Evolutionary conservation across 2,113 vertebrate genomes (phyloP).

Genomic region (Microtus ochrogaster): DNA sequence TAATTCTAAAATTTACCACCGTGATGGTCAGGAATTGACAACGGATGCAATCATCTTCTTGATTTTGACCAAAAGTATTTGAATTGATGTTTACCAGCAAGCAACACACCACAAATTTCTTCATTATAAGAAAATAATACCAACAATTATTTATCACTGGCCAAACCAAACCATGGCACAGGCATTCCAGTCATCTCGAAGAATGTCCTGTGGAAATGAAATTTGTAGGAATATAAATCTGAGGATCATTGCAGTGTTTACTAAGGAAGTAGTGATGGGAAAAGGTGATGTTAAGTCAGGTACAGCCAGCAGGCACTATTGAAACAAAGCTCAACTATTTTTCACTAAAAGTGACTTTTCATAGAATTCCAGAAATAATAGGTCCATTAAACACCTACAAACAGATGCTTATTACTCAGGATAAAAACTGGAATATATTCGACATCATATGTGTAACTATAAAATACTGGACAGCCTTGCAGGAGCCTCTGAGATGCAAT

Average conservation of each 20-base stretch:
- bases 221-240: neutral
- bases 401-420: neutral
- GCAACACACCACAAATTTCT: neutral
- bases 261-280: neutral
- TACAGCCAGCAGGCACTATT: too few species aligned
- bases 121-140: neutral
- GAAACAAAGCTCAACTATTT: neutral
- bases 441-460: neutral
- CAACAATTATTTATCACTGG: neutral
- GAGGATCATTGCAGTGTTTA: neutral
- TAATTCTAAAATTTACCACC: neutral
- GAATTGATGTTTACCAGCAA: neutral
- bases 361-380: neutral
- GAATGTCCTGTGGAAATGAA: neutral
- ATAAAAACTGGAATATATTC: neutral
- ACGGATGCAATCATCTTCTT: neutral
- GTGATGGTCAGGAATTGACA: neutral
- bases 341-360: neutral
- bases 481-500: neutral
- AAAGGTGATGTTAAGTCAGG: neutral
- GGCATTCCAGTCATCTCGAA: neutral
- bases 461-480: neutral
- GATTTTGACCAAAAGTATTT: neutral
- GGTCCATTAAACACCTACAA: neutral
- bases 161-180: neutral